Evolutionary conservation across 2,888 invertebrate species (phyloP), one percentile per base, ranked within the genome.

Genomic region (Lottia scabra): DNA sequence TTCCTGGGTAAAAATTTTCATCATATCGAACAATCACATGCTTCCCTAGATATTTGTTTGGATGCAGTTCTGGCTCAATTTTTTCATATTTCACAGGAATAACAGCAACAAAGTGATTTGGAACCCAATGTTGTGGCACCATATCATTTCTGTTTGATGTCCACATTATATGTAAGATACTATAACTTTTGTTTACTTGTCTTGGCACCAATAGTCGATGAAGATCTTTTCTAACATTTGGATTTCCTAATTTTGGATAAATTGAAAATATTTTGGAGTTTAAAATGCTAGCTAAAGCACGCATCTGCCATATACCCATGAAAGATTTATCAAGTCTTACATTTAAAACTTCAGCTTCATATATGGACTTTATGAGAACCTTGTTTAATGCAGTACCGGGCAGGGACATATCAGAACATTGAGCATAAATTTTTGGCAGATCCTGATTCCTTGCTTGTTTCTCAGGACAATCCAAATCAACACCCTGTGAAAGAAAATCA

Each of bases 231-330:
- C 65, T 10, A 19, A 72, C 73, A 27, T 65, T 56, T 27, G 67
- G 64, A 63, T 68, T 72, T 2, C 72, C 73, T 45, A 68, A 44
- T 23, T 68, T 63, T 30, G 75, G 75, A 63, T 72, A 75, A 46
- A 64, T 56, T 38, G 68, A 69, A 27, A 63, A 63, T 15, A 72
- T 62, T 68, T 67, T 70, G 30, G n/a, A 65, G 66, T 38, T 75
- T 16, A 75, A 63, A 19, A 70, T 67, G 67, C 62, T 68, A 8
- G 72, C 26, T 27, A 75, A 67, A 30, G 75, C 66, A 63, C 26
- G 45, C 27, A 71, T 71, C 66, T 71, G 71, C 63, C 67, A 71
- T 38, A 67, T 71, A 27, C 71, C 66, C 67, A 71, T 71, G 67
- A 48, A 48, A n/a, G 48, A n/a, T 16, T 48, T 48, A 3, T 16